Percentiles rank a stretch among this genome's conserved stretches.
phyloP scores from a whole-genome alignment of 2,113 vertebrate genomes.

The Pterocles burchelli region DNA sequence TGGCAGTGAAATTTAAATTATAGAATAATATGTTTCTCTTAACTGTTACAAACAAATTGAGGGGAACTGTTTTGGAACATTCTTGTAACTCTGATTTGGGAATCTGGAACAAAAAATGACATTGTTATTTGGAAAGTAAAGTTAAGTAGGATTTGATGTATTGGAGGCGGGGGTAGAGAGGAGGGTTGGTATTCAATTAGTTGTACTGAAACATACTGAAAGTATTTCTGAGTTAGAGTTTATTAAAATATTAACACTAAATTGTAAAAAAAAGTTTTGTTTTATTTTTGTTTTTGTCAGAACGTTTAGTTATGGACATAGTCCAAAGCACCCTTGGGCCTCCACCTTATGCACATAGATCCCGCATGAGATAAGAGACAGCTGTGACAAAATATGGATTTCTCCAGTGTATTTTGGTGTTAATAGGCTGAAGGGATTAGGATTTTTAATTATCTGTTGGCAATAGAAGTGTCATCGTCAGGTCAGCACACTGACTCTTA shows the following conservation, averaged over 20 bases:
- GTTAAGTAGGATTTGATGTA: not conserved
- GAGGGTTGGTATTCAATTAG: not conserved
- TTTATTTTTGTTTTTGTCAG: not conserved
- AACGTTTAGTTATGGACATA: not conserved
- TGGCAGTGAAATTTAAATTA: not conserved
- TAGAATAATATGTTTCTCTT: not conserved
- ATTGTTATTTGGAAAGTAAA: not conserved
- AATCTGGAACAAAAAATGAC: not conserved
- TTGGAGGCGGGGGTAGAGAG: fast-evolving
- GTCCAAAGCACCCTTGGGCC: not conserved
- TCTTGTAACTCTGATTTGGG: not conserved
- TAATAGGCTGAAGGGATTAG: not conserved
- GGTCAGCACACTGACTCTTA: not conserved
- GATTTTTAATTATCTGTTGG: not conserved
- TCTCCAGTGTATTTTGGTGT: not conserved
- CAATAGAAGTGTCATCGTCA: not conserved
- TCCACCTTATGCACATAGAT: not conserved
- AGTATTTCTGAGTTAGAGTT: not conserved
- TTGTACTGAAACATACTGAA: not conserved
- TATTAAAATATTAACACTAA: not conserved
- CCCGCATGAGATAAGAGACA: not conserved
- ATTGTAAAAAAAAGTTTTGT: not conserved
- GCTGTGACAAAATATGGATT: not conserved
- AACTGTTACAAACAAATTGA: not conserved
- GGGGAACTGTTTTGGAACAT: not conserved